Evolutionary conservation across 1,140 invertebrate genomes (phyloP).

Genomic region (Hormaphis cornu): DNA sequence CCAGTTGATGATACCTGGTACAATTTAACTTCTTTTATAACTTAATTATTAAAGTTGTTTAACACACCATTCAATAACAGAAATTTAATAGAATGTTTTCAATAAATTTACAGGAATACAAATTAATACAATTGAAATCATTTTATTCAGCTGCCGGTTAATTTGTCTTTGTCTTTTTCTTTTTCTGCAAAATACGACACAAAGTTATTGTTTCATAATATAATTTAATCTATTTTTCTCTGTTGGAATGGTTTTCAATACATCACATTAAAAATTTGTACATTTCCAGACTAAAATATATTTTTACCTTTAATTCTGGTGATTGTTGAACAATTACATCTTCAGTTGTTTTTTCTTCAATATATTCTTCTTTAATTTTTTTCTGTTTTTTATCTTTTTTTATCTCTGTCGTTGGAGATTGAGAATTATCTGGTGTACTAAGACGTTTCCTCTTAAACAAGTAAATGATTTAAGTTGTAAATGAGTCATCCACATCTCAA

Average conservation of each 20-base stretch:
- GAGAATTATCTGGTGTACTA: background rate
- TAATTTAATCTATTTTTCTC: no score
- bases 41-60: no score
- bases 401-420: background rate
- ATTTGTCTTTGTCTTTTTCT: background rate
- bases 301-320: background rate
- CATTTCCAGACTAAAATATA: no score
- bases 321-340: background rate
- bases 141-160: background rate
- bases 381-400: conserved; percentile 46
- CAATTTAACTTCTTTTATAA: no score
- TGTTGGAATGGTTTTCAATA: no score
- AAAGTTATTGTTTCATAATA: background rate
- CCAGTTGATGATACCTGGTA: no score
- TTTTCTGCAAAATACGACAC: background rate
- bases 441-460: conserved; percentile 1
- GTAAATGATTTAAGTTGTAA: background rate
- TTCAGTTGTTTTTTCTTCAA: conserved; percentile 44
- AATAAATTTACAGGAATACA: no score
- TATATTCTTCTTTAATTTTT: conserved; percentile 62
- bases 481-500: background rate
- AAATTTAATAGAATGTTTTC: no score
- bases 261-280: no score
- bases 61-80: no score
- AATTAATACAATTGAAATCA: no score